These are phyloP conservation scores for Ctenodactylus gundi DNA, from an alignment of 2,113 vertebrate species.

Conservation along the genomic window DNA sequence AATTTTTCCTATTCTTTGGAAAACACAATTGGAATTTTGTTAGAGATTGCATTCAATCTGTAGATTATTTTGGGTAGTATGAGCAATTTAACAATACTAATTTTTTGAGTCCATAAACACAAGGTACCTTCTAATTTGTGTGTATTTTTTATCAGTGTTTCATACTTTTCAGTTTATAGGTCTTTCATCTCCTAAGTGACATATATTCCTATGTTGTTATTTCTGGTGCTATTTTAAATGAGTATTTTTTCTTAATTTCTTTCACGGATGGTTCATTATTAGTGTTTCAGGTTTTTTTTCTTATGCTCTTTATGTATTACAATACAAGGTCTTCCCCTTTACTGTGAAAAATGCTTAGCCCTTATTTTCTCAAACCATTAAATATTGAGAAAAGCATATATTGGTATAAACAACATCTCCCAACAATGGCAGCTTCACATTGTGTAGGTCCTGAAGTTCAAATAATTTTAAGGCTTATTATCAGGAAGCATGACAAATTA, in stretches of 20 bases:
- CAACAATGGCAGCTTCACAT: not conserved
- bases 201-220: not conserved
- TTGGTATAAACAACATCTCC: not conserved
- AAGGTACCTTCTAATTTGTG: not conserved
- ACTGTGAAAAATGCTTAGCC: not conserved
- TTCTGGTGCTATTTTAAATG: not conserved
- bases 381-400: not conserved
- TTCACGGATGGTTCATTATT: not conserved
- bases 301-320: not conserved
- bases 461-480: not conserved
- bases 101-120: not conserved
- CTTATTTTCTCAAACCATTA: not conserved
- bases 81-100: not conserved
- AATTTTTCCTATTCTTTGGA: not conserved
- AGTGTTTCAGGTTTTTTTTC: not conserved
- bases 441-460: not conserved
- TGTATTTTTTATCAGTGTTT: not conserved
- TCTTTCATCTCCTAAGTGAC: not conserved
- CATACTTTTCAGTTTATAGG: not conserved
- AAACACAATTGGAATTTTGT: not conserved
- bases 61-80: not conserved
- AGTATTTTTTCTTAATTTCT: not conserved
- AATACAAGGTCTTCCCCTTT: not conserved
- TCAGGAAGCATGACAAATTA: not conserved
- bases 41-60: not conserved